Percentiles rank a stretch among this genome's conserved stretches.
Evolutionary conservation across 2,888 invertebrate species (phyloP).

Genomic region (Helobdella robusta): DNA sequence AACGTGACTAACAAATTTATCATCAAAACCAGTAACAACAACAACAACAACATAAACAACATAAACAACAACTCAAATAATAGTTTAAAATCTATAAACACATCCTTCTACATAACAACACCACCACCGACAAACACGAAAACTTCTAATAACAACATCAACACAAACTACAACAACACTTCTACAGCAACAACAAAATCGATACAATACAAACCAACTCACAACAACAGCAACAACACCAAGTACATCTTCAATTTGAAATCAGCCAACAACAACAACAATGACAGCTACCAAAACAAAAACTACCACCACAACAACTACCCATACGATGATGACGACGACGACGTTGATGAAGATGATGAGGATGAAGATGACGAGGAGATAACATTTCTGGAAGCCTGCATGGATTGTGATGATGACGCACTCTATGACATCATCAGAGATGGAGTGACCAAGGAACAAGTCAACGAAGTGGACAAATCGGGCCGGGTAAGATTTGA

Average conservation of each 20-base stretch:
- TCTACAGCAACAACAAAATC: not conserved
- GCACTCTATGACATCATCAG: slow-evolving; percentile 43
- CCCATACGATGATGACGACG: not conserved
- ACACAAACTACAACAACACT: not conserved
- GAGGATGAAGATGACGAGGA: slow-evolving; percentile 38
- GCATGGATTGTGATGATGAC: slow-evolving; percentile 43
- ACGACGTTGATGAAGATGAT: not conserved
- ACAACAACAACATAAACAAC: not conserved
- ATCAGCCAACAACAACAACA: not conserved
- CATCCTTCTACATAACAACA: too few relatives aligned
- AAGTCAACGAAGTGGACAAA: slow-evolving; percentile 44
- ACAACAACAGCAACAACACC: not conserved
- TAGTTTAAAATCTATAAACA: too few relatives aligned
- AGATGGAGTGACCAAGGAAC: slow-evolving; percentile 42
- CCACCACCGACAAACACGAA: too few relatives aligned
- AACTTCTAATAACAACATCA: too few relatives aligned
- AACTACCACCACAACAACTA: slow-evolving; percentile 4
- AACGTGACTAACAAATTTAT: too few relatives aligned
- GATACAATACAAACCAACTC: not conserved
- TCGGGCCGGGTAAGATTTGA: slow-evolving; percentile 44
- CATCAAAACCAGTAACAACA: not conserved
- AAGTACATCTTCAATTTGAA: not conserved
- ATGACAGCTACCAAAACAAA: not conserved
- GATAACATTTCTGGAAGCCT: slow-evolving; percentile 43
- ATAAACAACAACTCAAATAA: not conserved